These are phyloP conservation scores for Equus przewalskii DNA, from an alignment of 2,113 vertebrate species.

Conservation along the genomic window DNA sequence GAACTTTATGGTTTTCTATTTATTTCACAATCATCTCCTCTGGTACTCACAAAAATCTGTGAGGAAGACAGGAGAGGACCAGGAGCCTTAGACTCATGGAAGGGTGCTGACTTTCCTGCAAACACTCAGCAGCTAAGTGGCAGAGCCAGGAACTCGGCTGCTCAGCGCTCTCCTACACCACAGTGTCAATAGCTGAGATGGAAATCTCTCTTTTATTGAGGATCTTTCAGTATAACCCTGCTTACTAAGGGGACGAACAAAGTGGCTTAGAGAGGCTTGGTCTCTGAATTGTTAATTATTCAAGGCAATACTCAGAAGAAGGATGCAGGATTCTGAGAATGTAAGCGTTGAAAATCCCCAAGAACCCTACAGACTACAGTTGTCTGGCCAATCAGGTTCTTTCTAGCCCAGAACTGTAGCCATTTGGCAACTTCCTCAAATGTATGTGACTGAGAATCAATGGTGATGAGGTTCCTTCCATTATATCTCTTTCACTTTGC, in stretches of 20 bases:
- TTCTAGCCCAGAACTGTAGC: neutral
- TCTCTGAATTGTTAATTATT: slow-evolving; percentile 75
- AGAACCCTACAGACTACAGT: slow-evolving; percentile 51
- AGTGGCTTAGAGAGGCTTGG: slow-evolving; percentile 21
- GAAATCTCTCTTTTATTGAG: neutral
- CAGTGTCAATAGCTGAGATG: neutral
- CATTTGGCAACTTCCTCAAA: slow-evolving; percentile 80
- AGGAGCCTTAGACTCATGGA: neutral
- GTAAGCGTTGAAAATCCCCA: slow-evolving; percentile 49
- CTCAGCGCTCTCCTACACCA: neutral
- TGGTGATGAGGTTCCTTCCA: slow-evolving; percentile 76
- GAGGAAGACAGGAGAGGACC: neutral
- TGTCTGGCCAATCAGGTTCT: slow-evolving; percentile 35
- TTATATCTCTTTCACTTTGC: slow-evolving; percentile 76
- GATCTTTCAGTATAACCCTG: slow-evolving; percentile 5
- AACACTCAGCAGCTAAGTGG: neutral
- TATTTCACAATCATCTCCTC: neutral
- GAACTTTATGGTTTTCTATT: slow-evolving; percentile 1
- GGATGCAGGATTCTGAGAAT: slow-evolving; percentile 63
- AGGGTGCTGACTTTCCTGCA: neutral
- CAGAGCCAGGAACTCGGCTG: neutral
- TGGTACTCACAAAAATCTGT: neutral
- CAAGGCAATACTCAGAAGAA: slow-evolving; percentile 63
- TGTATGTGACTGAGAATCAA: slow-evolving; percentile 80
- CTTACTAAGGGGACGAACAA: slow-evolving; percentile 5